Evolutionary conservation across 2,888 invertebrate genomes (phyloP), one percentile per base, ranked within the genome.

Genomic region (Sesia apiformis): DNA sequence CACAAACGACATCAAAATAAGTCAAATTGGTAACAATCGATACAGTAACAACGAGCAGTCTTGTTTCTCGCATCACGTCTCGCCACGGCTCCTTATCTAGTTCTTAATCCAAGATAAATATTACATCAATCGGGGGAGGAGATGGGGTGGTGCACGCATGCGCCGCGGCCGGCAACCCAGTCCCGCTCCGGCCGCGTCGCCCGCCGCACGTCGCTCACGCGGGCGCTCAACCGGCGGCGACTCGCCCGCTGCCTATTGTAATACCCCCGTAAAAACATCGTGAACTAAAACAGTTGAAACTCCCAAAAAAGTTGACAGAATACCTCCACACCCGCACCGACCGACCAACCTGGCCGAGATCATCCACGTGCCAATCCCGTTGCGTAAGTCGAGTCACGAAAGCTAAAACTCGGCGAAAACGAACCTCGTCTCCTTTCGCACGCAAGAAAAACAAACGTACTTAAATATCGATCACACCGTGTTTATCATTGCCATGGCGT

Each of bases 21-120:
- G 8, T 4, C 46, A 23, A 46, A n/a, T 46, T n/a, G 51, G 51
- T 38, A 4, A n/a, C 38, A 38, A 38, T n/a, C 38, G 7, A 51
- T 38, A 7, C 4, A 23, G n/a, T 23, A 23, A 46, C 46, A 23
- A 7, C 5, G 46, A 46, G 46, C 23, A 46, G 38, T 50, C 50
- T 4, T n/a, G 40, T 52, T 52, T 40, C 50, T 50, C 40, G 52
- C 52, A 40, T 52, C 8, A 40, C 52, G 39, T 8, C 39, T 70
- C 70, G 68, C 71, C 61, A 56, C 68, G 66, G 72, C 76, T 77
- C 72, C 81, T 82, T 82, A 83, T 84, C 84, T 80, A 81, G 81
- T 81, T 82, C 78, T 83, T 88, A 87, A 86, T 86, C 82, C 86
- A 82, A 88, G 86, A 88, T 87, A 86, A 86, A 87, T 88, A 88